Evolutionary conservation across 1,140 invertebrate species (phyloP), one percentile per base, ranked within the genome.

Genomic region (Drosophila bifasciata): DNA sequence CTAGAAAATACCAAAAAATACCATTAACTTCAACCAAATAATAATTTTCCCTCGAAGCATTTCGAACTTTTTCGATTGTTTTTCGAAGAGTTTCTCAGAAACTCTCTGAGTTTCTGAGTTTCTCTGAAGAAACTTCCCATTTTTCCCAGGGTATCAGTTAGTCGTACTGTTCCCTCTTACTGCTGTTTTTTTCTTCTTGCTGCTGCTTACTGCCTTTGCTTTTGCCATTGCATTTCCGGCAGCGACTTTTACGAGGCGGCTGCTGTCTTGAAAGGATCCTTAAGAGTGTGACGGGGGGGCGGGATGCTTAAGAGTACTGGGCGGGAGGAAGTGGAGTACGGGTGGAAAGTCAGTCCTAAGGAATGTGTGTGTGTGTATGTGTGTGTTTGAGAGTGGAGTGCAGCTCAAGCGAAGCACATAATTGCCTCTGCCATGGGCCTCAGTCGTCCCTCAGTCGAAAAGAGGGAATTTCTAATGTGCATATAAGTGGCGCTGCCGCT

Each of bases 401-500:
- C 66, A 78, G 62, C 79, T 84, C 75, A 84, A 84, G 79, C 80
- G 78, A 88, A 88, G 83, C 83, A 88, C 83, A 88, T 88, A 88
- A 88, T 88, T 88, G 83, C 78, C 83, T 88, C 70, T 77, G 81
- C 68, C 60, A 67, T 48, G 41, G 57, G 55, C 44, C 39, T 45
- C 57, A 45, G 63, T 44, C 48, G 40, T 76, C 71, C 74, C 69
- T 76, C 56, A 39, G 43, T 59, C 25, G 45, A 69, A 79, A 61
- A 88, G 77, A 88, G 76, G 78, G 83, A 88, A 88, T 88, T 88
- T 88, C 83, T 88, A 88, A 88, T 88, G 83, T 81, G 77, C 59
- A 75, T 77, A 74, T 86, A 88, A 88, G 83, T 88, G 84, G 62
- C 66, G 58, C 16, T 55, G 16, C 44, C 66, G 53, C 16, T 32